Percentiles rank a stretch among this genome's conserved stretches.
These are phyloP conservation scores for Drosophila demipolita DNA, from an alignment of 2,888 invertebrate genomes.

Conservation along the genomic window DNA sequence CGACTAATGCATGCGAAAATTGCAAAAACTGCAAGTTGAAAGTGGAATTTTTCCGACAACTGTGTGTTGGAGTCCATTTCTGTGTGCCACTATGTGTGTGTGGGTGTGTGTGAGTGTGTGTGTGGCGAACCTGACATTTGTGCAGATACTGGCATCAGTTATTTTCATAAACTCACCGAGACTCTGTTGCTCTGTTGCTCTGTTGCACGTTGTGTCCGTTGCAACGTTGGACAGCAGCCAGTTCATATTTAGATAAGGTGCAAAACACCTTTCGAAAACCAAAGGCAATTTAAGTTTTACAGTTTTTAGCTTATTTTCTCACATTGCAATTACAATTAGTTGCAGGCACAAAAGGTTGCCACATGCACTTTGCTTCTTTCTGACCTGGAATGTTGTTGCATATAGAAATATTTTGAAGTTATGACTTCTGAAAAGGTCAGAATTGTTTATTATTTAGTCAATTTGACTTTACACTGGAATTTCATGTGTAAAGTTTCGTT, in stretches of 20 bases:
- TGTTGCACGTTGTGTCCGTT: neutral
- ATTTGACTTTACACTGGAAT: neutral
- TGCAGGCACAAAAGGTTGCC: constrained; percentile 20
- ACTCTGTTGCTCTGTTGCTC: constrained; percentile 17
- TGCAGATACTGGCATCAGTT: constrained; percentile 47
- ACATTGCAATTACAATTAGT: constrained; percentile 46
- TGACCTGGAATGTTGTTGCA: constrained; percentile 27
- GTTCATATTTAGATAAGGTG: constrained; percentile 39
- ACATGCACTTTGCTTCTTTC: neutral
- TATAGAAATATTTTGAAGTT: neutral
- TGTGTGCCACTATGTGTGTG: neutral
- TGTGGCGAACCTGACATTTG: constrained; percentile 35
- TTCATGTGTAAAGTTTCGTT: neutral
- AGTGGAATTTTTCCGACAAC: constrained; percentile 57
- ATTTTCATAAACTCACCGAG: constrained; percentile 57
- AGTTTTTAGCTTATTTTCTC: constrained; percentile 35
- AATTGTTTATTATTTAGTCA: neutral
- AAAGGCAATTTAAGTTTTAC: constrained; percentile 28
- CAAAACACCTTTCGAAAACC: constrained; percentile 16
- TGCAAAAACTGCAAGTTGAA: constrained; percentile 59
- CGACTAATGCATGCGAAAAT: constrained; percentile 58
- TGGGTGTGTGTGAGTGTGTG: constrained; percentile 3
- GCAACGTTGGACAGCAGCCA: constrained; percentile 50
- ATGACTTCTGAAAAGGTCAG: neutral
- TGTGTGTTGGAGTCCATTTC: constrained; percentile 47